Base-by-base conservation (phyloP, 2,888 invertebrate species). In the Pinctada fucata region DNA sequence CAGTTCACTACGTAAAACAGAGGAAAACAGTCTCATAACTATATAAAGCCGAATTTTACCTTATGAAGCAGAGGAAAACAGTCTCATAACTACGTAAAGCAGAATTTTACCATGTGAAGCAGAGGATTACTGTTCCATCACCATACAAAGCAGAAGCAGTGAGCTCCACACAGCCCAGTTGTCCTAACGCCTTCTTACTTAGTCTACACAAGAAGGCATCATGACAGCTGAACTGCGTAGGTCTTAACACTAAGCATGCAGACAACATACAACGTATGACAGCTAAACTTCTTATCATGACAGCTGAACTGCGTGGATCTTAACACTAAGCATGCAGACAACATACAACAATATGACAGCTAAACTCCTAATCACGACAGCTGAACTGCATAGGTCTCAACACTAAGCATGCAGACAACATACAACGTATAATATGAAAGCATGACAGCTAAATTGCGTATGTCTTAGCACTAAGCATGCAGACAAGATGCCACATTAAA, bases 171-270 rank as follows among this genome's bases (percentile, higher is more conserved):
- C 3, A 90, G 89, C 83, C 70, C 76, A 88, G 81, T 83, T 76
- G 84, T 87, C 79, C 75, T 63, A 79, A 88, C 77, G 79, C 75
- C 85, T 84, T 86, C 88, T 83, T 85, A 49, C 70, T 69, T 6
- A 72, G 66, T 45, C 47, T 31, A 47, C 67, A 86, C 79, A 88
- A 88, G 88, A 89, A 89, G 88, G 89, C 89, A 89, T 89, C 89
- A 84, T 88, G 86, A 89, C 89, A 89, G 89, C 88, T 89, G 88
- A 86, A 51, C 81, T 51, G 48, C 78, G 45, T 31, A 47, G 64
- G 58, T 65, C 48, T 69, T 52, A 70, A 10, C n/a, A n/a, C n/a
- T n/a, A 70, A 10, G 10, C 50, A 16, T 71, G 4, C 8, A 58
- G 6, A 63, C 65, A 52, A n/a, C n/a, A 13, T 45, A 47, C 5